Evolutionary conservation across 2,797 vertebrate genomes (phyloP), one percentile per base, ranked within the genome.

Genomic region (Alauda arvensis): DNA sequence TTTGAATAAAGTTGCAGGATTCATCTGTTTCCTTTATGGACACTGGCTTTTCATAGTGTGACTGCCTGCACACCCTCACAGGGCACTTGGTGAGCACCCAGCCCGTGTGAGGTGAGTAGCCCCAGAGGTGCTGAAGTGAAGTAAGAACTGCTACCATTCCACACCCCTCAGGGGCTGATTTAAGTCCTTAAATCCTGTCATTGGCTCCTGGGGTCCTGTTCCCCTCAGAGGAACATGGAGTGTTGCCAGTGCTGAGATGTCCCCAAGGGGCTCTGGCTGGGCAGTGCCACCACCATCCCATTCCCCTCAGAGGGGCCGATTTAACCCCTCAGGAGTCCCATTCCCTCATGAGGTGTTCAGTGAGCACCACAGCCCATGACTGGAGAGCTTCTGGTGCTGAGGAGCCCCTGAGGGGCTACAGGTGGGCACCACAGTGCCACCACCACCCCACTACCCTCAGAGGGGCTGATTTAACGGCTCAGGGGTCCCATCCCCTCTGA

Each of bases 121-220:
- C 28, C 28, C 1, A 10, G 52, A 28, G 18, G 10, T 34, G 31
- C 39, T 43, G 20, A 37, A 65, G 18, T 4, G 1, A 25, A 65
- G 15, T n/a, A n/a, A 72, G 21, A 55, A 37, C 18, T 0, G 0
- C 12, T 29, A 15, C 15, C 17, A 52, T 13, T 29, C 20, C 29
- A 29, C 25, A 29, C 10, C 9, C 23, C 12, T 45, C 45, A 13
- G 23, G 18, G 25, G 6, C 40, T 48, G 16, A 48, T 65, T 57
- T 37, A 65, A 57, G 10, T 23, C 18, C 37, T 28, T 26, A 31
- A 34, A 4, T 51, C n/a, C 26, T 18, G 15, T 15, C 43, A 31
- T 7, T 23, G 8, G 8, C 26, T 31, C 14, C 23, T 26, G 21
- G 52, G 34, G 31, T 43, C 14, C 8, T 0, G 0, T 21, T 65